phyloP scores from a whole-genome alignment of 1,140 invertebrate species.

The Stegodyphus dumicola region DNA sequence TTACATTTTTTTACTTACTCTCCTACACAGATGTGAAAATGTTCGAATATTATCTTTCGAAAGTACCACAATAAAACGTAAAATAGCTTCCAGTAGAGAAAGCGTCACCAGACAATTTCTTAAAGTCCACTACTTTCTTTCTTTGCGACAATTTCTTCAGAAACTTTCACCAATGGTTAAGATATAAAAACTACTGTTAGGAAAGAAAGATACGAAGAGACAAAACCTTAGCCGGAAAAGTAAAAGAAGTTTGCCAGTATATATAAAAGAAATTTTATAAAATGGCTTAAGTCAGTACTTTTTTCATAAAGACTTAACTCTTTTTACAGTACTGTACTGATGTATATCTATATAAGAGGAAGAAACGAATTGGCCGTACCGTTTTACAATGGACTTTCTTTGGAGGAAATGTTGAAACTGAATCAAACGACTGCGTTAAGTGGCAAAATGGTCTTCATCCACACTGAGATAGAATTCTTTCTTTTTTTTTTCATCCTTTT shows the following conservation, averaged over 20 bases:
- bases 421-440: slow-evolving; percentile 18
- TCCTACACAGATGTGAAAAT: no score
- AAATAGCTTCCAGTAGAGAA: no score
- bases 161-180: neutral
- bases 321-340: no score
- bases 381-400: slow-evolving; percentile 25
- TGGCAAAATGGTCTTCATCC: slow-evolving; percentile 17
- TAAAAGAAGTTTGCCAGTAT: neutral
- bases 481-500: slow-evolving; percentile 12
- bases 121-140: no score
- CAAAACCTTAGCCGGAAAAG: neutral
- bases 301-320: no score
- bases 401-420: slow-evolving; percentile 18
- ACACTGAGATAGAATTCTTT: neutral
- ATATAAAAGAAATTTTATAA: slow-evolving; percentile 16
- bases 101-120: no score
- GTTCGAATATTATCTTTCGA: no score
- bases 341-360: neutral
- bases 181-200: neutral
- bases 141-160: no score
- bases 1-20: no score
- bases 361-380: neutral
- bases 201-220: neutral
- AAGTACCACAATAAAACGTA: no score
- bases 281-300: neutral